Percentiles rank a stretch among this genome's conserved stretches.
phyloP scores from a whole-genome alignment of 1,140 invertebrate genomes.

The Atta texana region DNA sequence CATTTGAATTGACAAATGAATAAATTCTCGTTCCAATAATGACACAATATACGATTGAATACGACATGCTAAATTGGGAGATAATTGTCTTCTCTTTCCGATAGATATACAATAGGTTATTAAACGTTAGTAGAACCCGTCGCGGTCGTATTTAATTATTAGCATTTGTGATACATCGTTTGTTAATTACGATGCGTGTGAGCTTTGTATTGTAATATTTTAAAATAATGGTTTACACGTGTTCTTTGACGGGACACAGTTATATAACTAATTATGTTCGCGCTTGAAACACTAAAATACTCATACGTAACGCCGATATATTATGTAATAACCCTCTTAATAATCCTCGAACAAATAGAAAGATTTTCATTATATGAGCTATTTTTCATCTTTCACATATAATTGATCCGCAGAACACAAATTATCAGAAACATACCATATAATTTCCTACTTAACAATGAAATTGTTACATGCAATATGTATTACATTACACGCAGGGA shows the following conservation, averaged over 20 bases:
- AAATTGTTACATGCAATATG: no score
- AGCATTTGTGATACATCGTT: background rate
- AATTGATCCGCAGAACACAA: no score
- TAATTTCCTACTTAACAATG: no score
- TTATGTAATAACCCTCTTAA: constrained; percentile 19
- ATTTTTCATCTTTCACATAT: background rate
- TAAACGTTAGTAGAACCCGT: background rate
- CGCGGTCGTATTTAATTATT: constrained; percentile 37
- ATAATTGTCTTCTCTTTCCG: constrained; percentile 17
- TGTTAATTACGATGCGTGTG: constrained; percentile 8
- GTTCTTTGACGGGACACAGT: constrained; percentile 7
- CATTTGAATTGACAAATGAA: constrained; percentile 23
- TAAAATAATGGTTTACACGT: constrained; percentile 33
- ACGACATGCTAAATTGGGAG: constrained; percentile 15
- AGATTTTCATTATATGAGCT: background rate
- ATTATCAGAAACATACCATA: no score
- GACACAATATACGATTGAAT: background rate
- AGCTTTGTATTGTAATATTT: background rate
- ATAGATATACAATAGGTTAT: constrained; percentile 34
- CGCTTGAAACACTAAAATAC: constrained; percentile 4
- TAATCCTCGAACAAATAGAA: background rate
- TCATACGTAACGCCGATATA: background rate
- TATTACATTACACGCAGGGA: no score
- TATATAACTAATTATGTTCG: constrained; percentile 35
- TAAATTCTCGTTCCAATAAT: constrained; percentile 7